Base-by-base conservation (phyloP, 2,888 invertebrate species). In the Alcis repandata region DNA sequence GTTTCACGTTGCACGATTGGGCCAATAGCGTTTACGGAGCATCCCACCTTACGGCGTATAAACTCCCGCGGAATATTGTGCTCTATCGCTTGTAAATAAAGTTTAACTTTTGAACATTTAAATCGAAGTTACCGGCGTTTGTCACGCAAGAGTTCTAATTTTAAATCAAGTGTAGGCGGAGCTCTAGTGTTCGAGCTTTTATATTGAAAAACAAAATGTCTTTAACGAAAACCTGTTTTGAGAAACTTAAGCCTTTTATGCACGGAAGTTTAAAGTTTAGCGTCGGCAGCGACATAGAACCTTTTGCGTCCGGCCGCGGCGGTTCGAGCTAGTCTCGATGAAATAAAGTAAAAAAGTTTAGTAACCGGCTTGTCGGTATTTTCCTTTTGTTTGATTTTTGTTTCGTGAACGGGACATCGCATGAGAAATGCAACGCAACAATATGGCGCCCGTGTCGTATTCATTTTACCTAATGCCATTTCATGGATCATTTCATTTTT, bases 121-220 rank as follows among this genome's bases (percentile, higher is more conserved):
- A 91, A 88, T 88, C 82, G 80, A 86, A 88, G 90, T 89, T 91
- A 88, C 90, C 91, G 91, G 91, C 92, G 91, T 92, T 92, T 92
- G 92, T 92, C 92, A 92, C 85, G 91, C 91, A 89, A 91, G 91
- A 90, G 91, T 93, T 93, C 92, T 92, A 92, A 93, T 93, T 93
- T 93, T 92, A 92, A 93, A 92, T 90, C 91, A 90, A 92, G 92
- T 91, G 93, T 93, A 93, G 93, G 93, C 93, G 93, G 93, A 91
- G 93, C 90, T 88, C 88, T 89, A 79, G 80, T 86, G 88, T 87
- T 79, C 83, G 86, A 89, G 90, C 89, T 91, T 90, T 89, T 88
- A 86, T 88, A 92, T 90, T 91, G 90, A 91, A 91, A 91, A 90
- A 91, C 91, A 90, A 88, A 93, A 92, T 88, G 92, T 90, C 91